Evolutionary conservation across 2,888 invertebrate species (phyloP).

Genomic region (Nymphalis c-album): DNA sequence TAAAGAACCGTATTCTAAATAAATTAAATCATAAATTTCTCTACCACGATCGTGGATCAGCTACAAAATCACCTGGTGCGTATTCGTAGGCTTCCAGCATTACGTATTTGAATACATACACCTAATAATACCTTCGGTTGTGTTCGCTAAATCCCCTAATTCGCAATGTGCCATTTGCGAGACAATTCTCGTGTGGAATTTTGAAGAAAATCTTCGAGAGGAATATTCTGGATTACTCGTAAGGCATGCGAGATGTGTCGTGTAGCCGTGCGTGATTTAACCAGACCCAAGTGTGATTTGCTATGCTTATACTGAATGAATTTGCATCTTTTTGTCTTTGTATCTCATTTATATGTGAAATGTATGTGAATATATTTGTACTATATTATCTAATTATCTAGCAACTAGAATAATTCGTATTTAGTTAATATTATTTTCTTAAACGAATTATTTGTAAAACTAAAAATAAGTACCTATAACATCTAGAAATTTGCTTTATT

Average conservation of each 20-base stretch:
- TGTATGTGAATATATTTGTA: constrained; percentile 2
- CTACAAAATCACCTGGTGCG: constrained; percentile 35
- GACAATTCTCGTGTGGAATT: constrained; percentile 38
- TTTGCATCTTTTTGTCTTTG: constrained; percentile 5
- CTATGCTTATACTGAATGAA: constrained; percentile 14
- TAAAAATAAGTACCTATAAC: too few relatives aligned
- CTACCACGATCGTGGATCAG: constrained; percentile 1
- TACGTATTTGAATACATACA: constrained; percentile 37
- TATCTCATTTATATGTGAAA: not conserved
- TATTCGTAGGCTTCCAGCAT: constrained; percentile 26
- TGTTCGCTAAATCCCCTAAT: constrained; percentile 41
- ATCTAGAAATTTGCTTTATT: too few relatives aligned
- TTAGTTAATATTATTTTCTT: not conserved
- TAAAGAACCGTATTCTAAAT: not conserved
- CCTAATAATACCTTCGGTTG: constrained; percentile 37
- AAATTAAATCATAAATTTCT: not conserved
- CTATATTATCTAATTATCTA: not conserved
- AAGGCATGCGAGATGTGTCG: constrained; percentile 13
- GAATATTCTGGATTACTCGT: constrained; percentile 36
- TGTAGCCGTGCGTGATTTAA: constrained; percentile 18
- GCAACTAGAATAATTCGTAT: not conserved
- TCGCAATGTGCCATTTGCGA: constrained; percentile 39
- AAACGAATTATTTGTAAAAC: too few relatives aligned
- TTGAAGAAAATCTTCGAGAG: constrained; percentile 37
- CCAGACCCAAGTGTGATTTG: constrained; percentile 18